These are phyloP conservation scores for Acromyrmex charruanus DNA, from an alignment of 1,140 invertebrate genomes.

Conservation along the genomic window DNA sequence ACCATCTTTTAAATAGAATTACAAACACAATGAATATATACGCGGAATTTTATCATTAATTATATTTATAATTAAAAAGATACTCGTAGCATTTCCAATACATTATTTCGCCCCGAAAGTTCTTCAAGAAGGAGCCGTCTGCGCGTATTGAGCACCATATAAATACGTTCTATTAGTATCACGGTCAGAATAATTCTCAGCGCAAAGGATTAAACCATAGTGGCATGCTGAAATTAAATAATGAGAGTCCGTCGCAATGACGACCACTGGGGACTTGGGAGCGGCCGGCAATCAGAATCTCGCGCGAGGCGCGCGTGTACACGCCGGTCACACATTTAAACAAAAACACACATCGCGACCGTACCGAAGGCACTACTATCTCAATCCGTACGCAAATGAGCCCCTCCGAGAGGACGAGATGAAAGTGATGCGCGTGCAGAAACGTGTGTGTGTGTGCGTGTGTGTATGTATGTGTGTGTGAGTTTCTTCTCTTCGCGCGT, in stretches of 20 bases:
- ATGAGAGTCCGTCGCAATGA: slow-evolving; percentile 64
- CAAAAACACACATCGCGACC: slow-evolving; percentile 81
- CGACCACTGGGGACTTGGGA: slow-evolving; percentile 75
- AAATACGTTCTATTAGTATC: slow-evolving; percentile 43
- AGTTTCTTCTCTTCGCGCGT: slow-evolving; percentile 23
- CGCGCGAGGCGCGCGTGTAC: slow-evolving; percentile 66
- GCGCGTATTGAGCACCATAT: slow-evolving; percentile 32
- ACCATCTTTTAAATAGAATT: neutral
- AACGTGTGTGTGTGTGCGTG: slow-evolving; percentile 58
- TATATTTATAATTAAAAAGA: neutral
- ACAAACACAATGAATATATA: neutral
- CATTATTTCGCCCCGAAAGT: neutral
- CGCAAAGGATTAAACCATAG: slow-evolving; percentile 55
- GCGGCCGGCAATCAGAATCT: slow-evolving; percentile 82
- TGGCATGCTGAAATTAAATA: slow-evolving; percentile 54
- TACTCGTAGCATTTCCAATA: neutral
- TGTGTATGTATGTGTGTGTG: slow-evolving; percentile 25
- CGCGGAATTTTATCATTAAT: neutral
- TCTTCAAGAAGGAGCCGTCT: slow-evolving; percentile 6
- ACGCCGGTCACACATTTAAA: slow-evolving; percentile 78
- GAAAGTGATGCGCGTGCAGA: slow-evolving; percentile 74
- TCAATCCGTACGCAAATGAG: slow-evolving; percentile 86
- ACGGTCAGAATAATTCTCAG: slow-evolving; percentile 54
- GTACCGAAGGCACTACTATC: slow-evolving; percentile 83
- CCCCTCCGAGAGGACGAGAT: slow-evolving; percentile 77